phyloP scores from a whole-genome alignment of 2,113 vertebrate species.

The Syrmaticus mikado region DNA sequence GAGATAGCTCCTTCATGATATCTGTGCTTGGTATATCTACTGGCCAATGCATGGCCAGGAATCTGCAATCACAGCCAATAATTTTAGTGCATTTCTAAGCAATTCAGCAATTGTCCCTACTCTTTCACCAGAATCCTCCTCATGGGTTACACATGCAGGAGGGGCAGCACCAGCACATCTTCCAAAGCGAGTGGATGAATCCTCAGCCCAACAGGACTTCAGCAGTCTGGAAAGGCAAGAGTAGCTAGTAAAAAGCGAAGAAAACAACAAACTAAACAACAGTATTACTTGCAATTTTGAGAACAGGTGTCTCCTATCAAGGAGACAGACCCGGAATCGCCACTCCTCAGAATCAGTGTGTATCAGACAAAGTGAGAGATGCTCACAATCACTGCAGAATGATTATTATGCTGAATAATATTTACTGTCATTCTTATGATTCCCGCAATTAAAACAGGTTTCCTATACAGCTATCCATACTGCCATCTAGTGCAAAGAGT shows the following conservation, averaged over 20 bases:
- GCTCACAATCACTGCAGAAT: not conserved
- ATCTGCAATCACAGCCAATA: not conserved
- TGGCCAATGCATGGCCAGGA: not conserved
- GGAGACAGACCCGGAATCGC: not conserved
- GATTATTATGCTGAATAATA: not conserved
- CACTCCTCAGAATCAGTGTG: not conserved
- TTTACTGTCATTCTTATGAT: not conserved
- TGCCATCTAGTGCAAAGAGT: constrained; percentile 62
- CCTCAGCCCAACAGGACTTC: not conserved
- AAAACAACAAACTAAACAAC: not conserved
- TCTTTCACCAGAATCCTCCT: not conserved
- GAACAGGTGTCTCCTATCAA: not conserved
- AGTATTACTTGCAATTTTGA: not conserved
- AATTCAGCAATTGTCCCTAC: not conserved
- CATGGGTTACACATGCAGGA: not conserved
- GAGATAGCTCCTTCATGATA: not conserved
- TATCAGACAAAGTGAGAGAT: not conserved
- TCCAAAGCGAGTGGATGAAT: not conserved
- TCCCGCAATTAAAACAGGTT: not conserved
- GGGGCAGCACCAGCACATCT: not conserved
- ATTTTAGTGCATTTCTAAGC: not conserved
- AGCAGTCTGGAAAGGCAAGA: not conserved
- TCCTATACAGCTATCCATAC: constrained; percentile 6
- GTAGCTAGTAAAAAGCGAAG: not conserved
- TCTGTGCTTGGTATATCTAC: not conserved